phyloP scores from a whole-genome alignment of 2,888 invertebrate genomes.

The Tetranychus piercei region DNA sequence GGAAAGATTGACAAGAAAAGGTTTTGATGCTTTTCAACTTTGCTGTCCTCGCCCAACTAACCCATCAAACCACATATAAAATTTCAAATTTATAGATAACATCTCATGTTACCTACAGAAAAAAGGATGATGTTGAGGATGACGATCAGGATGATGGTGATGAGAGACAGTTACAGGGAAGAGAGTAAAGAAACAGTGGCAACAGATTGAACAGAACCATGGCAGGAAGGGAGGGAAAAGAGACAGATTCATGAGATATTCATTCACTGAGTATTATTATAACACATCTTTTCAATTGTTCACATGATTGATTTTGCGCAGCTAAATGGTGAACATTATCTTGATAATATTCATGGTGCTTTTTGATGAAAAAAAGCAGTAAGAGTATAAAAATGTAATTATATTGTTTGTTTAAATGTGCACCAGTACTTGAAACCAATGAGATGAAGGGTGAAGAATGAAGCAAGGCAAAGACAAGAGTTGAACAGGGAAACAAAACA shows the following conservation, averaged over 20 bases:
- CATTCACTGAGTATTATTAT: background rate
- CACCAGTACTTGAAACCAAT: background rate
- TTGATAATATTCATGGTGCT: background rate
- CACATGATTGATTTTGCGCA: background rate
- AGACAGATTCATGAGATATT: background rate
- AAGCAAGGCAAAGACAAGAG: background rate
- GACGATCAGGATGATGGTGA: background rate
- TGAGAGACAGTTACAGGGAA: background rate
- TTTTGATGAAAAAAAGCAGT: too few species aligned
- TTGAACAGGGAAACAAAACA: background rate
- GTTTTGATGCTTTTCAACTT: too few species aligned
- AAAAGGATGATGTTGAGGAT: background rate
- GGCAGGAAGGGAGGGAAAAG: background rate
- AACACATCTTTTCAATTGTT: background rate
- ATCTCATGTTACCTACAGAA: background rate
- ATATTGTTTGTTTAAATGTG: too few species aligned
- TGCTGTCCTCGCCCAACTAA: background rate
- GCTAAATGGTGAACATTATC: background rate
- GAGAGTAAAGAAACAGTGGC: background rate
- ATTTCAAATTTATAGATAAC: conserved; percentile 1
- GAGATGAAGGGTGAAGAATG: background rate
- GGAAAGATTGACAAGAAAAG: background rate
- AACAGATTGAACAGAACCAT: background rate
- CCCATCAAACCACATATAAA: background rate
- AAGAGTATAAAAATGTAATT: too few species aligned